These are phyloP conservation scores for Hemistola chrysoprasaria DNA, from an alignment of 2,888 invertebrate species.

Conservation along the genomic window DNA sequence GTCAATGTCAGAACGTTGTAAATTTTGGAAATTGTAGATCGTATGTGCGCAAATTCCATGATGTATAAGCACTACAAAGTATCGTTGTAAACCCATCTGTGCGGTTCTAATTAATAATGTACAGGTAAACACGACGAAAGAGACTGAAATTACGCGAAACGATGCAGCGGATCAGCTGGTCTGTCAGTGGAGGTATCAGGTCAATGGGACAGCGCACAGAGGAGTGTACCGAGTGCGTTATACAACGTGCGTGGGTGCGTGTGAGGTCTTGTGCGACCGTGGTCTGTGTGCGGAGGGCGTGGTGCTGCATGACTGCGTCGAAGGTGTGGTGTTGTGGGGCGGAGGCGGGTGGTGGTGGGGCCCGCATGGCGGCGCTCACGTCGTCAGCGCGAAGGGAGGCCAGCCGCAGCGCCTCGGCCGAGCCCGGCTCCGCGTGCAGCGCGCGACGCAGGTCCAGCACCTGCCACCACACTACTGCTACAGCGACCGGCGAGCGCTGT, in stretches of 20 bases:
- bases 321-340: conserved; percentile 78
- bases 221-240: conserved; percentile 33
- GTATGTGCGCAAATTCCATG: conserved; percentile 31
- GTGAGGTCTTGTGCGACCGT: conserved; percentile 60
- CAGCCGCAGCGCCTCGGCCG: conserved; percentile 80
- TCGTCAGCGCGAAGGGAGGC: conserved; percentile 76
- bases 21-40: conserved; percentile 10
- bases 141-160: no score
- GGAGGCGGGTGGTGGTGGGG: conserved; percentile 44
- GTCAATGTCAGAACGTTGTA: conserved; percentile 14
- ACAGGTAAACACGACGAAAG: no score
- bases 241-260: conserved; percentile 37
- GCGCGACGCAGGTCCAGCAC: conserved; percentile 91
- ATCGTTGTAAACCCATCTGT: conserved; percentile 30
- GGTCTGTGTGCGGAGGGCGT: conserved; percentile 76
- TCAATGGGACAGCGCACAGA: conserved; percentile 24
- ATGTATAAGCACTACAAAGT: conserved; percentile 34
- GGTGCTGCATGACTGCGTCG: conserved; percentile 81
- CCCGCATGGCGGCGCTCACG: conserved; percentile 76
- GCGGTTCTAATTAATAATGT: no score
- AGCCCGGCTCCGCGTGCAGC: conserved; percentile 87
- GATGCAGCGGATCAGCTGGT: no score
- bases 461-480: conserved; percentile 72
- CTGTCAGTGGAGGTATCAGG: neutral
- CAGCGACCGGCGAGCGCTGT: conserved; percentile 25